A percentile compares a stretch with the other conserved stretches of the same genome.
phyloP scores from a whole-genome alignment of 2,113 vertebrate species.

The Chrysemys picta region DNA sequence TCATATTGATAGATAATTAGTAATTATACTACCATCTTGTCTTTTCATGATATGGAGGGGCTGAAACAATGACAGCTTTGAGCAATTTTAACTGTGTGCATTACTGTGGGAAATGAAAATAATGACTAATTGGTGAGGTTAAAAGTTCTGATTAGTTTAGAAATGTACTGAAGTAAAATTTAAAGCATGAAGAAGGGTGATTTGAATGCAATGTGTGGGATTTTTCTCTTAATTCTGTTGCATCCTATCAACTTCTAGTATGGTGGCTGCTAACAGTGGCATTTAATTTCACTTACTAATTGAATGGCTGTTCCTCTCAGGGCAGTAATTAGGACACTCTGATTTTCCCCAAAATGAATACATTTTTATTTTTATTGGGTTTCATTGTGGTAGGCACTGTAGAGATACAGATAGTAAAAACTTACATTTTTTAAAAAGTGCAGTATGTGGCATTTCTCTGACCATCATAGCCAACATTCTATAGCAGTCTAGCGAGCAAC shows the following conservation, averaged over 20 bases:
- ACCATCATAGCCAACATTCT: neutral
- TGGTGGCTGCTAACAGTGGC: neutral
- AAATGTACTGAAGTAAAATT: neutral
- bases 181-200: neutral
- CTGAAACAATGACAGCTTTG: constrained; percentile 15
- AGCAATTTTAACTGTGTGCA: constrained; percentile 23
- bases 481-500: neutral
- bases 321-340: neutral
- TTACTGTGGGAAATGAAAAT: neutral
- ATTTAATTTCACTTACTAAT: neutral
- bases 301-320: neutral
- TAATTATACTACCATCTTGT: constrained; percentile 4
- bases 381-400: neutral
- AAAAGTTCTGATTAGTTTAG: neutral
- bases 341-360: neutral
- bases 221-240: neutral
- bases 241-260: neutral
- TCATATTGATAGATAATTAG: constrained; percentile 16
- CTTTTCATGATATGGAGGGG: neutral
- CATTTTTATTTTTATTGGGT: accelerated
- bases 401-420: neutral
- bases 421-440: neutral
- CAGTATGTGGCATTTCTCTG: neutral
- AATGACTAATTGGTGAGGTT: constrained; percentile 2
- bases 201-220: neutral